Percentiles rank a stretch among this genome's conserved stretches.
phyloP scores from a whole-genome alignment of 2,797 vertebrate species.

The Bothrops alternatus region DNA sequence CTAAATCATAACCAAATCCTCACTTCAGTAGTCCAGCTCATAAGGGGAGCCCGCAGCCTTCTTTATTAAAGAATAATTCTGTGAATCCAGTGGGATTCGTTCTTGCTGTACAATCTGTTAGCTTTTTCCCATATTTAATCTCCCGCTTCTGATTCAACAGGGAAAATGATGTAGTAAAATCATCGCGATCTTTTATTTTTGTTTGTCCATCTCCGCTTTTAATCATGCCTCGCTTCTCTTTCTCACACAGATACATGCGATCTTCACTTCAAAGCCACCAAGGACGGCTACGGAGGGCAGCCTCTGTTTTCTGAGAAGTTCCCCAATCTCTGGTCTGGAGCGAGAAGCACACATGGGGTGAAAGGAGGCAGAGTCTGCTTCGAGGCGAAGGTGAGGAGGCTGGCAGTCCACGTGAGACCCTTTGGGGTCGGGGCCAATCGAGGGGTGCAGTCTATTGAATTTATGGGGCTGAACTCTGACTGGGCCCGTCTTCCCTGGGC shows the following conservation, averaged over 20 bases:
- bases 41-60: background rate
- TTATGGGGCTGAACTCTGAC: too few species aligned
- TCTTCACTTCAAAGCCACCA: conserved; percentile 84
- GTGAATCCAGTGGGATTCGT: background rate
- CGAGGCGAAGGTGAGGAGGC: conserved; percentile 80
- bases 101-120: background rate
- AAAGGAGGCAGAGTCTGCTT: conserved; percentile 81
- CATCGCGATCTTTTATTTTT: background rate
- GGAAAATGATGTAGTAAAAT: background rate
- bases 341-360: conserved; percentile 85
- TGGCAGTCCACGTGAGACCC: too few species aligned
- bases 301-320: conserved; percentile 84
- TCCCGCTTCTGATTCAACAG: background rate
- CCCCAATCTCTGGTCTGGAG: conserved; percentile 86
- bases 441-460: too few species aligned
- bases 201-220: background rate
- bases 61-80: background rate
- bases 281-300: conserved; percentile 79
- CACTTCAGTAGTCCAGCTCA: fast-evolving
- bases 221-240: background rate
- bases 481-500: background rate
- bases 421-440: background rate
- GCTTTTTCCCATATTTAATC: background rate
- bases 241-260: conserved; percentile 79
- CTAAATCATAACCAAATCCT: background rate